Evolutionary conservation across 2,888 invertebrate species (phyloP).

Genomic region (Nowickia ferox): DNA sequence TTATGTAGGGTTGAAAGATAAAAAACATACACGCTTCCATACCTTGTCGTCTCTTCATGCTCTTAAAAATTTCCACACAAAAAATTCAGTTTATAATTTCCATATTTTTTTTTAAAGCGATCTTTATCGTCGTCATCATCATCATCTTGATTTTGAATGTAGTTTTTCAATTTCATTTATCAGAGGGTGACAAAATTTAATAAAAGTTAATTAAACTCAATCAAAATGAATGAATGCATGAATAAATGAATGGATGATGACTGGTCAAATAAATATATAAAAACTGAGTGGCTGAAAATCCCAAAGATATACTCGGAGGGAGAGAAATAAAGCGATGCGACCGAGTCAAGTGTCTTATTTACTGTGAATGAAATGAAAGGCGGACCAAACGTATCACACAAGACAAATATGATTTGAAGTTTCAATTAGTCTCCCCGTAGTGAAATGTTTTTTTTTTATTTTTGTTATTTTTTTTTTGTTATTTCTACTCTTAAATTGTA

Average conservation of each 20-base stretch:
- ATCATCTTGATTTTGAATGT: constrained; percentile 26
- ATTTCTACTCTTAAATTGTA: background rate
- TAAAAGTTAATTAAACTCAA: constrained; percentile 83
- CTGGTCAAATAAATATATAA: constrained; percentile 8
- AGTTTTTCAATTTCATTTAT: constrained; percentile 49
- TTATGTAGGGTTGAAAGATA: constrained; percentile 21
- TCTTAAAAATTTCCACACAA: constrained; percentile 43
- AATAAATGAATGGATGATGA: background rate
- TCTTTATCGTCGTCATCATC: constrained; percentile 27
- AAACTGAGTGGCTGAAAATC: background rate
- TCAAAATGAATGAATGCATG: constrained; percentile 75
- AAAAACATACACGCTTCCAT: background rate
- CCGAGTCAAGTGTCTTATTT: background rate
- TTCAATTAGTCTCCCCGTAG: constrained; percentile 33
- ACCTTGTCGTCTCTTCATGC: constrained; percentile 33
- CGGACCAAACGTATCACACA: background rate
- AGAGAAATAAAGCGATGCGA: background rate
- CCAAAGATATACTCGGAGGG: background rate
- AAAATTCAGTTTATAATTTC: constrained; percentile 3
- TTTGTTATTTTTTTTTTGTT: background rate
- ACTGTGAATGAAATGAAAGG: background rate
- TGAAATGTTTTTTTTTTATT: background rate
- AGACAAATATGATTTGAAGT: constrained; percentile 39
- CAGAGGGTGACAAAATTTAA: constrained; percentile 82
- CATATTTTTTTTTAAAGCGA: constrained; percentile 9